Base-by-base conservation (phyloP, 1,140 invertebrate species). In the Orius insidiosus region DNA sequence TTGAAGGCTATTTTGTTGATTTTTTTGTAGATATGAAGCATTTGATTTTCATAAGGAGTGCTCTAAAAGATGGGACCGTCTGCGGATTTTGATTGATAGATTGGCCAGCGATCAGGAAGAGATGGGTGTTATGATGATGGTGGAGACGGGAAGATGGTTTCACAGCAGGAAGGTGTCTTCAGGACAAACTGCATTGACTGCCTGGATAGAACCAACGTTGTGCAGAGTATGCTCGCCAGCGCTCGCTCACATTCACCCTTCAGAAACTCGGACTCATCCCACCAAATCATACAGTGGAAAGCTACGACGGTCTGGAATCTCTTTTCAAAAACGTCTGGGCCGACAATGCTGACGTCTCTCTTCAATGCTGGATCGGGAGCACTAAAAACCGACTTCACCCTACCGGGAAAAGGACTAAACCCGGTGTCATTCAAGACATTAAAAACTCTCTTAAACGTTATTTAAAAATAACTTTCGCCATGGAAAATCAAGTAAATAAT, bases 1-100 rank as follows among this genome's bases (percentile, higher is more conserved):
- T n/a, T n/a, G n/a, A n/a, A n/a, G n/a, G n/a, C n/a, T n/a, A n/a
- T n/a, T n/a, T n/a, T 71, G 5, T 37, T 43, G 13, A 8, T 16
- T 46, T 49, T 16, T 45, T 52, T 49, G 67, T 38, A 69, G 78
- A 52, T 86, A 97, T 63, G 92, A 96, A 62, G 76, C 85, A 5
- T 99, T 98, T 67, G 96, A 99, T 65, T 99, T 99, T 64, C 96
- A 99, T 68, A 75, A 84, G 10, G 93, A 98, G 68, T 98, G 94
- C 60, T 68, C 85, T n/a, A 83, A 87, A 54, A 72, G 86, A 34
- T 99, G 90, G 85, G 80, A 97, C 60, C 65, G 90, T 39, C 68
- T 98, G 2, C 78, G 78, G 32, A 76, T 94, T 52, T 66, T 99
- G 6, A 80, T 92, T 51, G 85, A 95, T 60, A 70, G 85, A 46